phyloP scores from a whole-genome alignment of 2,888 invertebrate species.

The Euphydryas editha region DNA sequence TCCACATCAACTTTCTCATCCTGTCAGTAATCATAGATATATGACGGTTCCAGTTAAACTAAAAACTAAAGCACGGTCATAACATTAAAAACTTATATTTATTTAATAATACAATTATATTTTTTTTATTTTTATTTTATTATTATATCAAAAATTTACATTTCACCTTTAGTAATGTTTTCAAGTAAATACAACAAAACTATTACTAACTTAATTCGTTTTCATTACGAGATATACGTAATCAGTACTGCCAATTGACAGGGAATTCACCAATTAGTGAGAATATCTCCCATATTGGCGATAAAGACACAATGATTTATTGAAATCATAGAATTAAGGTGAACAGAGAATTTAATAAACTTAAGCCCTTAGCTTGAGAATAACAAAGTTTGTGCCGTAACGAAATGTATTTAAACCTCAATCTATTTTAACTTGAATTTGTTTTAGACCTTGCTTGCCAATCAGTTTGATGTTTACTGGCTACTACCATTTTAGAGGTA shows the following conservation, averaged over 20 bases:
- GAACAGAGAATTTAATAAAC: conserved; percentile 4
- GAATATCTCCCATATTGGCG: neutral
- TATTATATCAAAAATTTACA: conserved; percentile 38
- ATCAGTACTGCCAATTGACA: neutral
- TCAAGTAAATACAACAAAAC: no score
- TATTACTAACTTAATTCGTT: no score
- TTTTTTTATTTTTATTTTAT: conserved; percentile 31
- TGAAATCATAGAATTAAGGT: neutral
- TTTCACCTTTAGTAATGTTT: conserved; percentile 33
- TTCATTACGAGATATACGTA: conserved; percentile 3
- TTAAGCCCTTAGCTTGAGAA: neutral
- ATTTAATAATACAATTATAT: no score
- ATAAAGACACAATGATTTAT: neutral
- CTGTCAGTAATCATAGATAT: no score
- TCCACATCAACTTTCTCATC: no score
- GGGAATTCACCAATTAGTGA: neutral
- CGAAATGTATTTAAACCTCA: neutral
- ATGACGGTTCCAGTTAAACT: no score
- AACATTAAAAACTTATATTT: no score
- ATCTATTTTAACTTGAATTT: no score
- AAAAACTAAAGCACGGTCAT: no score
- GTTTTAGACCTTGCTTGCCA: no score
- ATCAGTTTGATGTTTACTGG: no score
- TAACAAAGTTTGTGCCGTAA: neutral
- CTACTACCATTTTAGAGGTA: no score